Evolutionary conservation across 2,797 vertebrate species (phyloP), one percentile per base, ranked within the genome.

Genomic region (Lepus oiostolus): DNA sequence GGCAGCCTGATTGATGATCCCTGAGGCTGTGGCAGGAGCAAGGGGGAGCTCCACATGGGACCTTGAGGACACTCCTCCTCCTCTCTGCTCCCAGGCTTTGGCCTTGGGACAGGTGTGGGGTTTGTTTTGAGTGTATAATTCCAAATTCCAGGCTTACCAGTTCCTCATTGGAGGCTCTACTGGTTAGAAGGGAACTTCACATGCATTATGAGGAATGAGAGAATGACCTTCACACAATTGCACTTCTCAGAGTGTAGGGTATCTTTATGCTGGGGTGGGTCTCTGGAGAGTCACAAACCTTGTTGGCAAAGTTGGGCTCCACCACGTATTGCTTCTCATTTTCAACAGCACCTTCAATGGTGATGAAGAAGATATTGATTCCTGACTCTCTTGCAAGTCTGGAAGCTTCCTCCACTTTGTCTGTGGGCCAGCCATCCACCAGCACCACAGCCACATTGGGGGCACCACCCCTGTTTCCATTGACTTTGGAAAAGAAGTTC

Each of bases 281-380:
- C 60, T 70, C 47, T 4, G 14, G 74, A 21, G 14, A 30, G 16
- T 30, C 47, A 14, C 4, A 24, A 97, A 99, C 99, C 99, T 99
- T 99, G 95, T 99, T 99, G 52, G 99, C 99, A 98, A 99, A 99
- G 98, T 99, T 98, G 63, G 98, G 93, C 97, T 99, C 99, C 0
- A 98, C 96, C 93, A 99, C 97, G 0, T 98, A 99, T 79, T 99
- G 98, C 88, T 99, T 99, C 98, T 99, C 99, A 0, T 97, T 99
- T 86, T 99, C 99, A 83, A 98, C 98, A 0, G 99, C 98, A 52
- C 99, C 99, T 98, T 99, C 99, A 24, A 99, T 98, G 90, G 99
- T 99, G 97, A 99, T 99, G 93, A 99, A 99, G 98, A 99, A 99
- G 94, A 99, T 99, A 97, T 99, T 99, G 98, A 99, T 99, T 94